Evolutionary conservation across 2,888 invertebrate genomes (phyloP).

Genomic region (Calliopum simillimum): DNA sequence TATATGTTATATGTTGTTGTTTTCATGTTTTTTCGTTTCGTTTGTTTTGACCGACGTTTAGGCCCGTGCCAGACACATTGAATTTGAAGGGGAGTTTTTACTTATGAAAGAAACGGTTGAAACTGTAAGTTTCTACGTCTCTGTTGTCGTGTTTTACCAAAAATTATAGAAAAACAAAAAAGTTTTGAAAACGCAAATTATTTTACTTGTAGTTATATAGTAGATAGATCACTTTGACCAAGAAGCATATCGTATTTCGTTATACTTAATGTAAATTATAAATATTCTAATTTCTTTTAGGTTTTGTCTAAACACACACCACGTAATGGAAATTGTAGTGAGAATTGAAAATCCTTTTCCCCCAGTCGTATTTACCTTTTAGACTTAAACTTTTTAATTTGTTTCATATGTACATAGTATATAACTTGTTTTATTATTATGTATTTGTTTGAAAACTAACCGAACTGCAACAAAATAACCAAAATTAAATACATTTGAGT

Average conservation of each 20-base stretch:
- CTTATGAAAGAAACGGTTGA: constrained; percentile 62
- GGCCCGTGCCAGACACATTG: constrained; percentile 62
- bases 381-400: too few species aligned
- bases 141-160: neutral
- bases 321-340: constrained; percentile 5
- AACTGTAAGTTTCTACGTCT: constrained; percentile 56
- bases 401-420: too few species aligned
- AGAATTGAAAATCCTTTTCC: neutral
- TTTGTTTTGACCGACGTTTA: constrained; percentile 49
- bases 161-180: neutral
- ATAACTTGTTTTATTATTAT: too few species aligned
- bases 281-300: constrained; percentile 10
- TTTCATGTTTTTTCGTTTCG: constrained; percentile 43
- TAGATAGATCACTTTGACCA: too few species aligned
- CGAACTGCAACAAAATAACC: too few species aligned
- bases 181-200: neutral
- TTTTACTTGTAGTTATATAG: too few species aligned
- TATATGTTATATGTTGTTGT: constrained; percentile 38
- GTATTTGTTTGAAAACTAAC: too few species aligned
- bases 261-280: neutral
- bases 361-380: too few species aligned
- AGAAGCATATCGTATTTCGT: too few species aligned
- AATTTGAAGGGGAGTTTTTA: constrained; percentile 61
- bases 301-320: constrained; percentile 29
- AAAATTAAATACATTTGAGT: too few species aligned